Base-by-base conservation (phyloP, 2,113 vertebrate species). In the Larimichthys crocea region DNA sequence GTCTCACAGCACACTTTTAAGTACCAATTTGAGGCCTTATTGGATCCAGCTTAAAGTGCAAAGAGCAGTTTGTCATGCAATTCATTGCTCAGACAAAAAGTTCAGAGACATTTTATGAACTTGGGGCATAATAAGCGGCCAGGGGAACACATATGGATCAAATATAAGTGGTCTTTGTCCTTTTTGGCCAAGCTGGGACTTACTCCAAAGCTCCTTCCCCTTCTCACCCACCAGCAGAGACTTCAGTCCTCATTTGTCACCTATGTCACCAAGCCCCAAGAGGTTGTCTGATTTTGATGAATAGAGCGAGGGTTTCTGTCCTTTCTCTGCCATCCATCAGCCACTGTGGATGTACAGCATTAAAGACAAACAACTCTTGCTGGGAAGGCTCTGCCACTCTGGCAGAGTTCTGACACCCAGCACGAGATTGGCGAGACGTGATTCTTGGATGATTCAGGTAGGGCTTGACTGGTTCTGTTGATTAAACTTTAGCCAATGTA, bases 21-120 rank as follows among this genome's bases (percentile, higher is more conserved):
- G 90, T 74, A 89, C 79, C 91, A 93, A 91, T 94, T 90, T 92
- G 83, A 78, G 88, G 74, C 79, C 80, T 89, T 88, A 92, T 87
- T 91, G 90, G 92, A 87, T 79, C 77, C 55, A 29, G 86, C 66
- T 91, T 87, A 85, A 91, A 93, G 84, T 76, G 81, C 74, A 88
- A 83, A 88, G 85, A 92, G 83, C 79, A 62, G 91, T 95, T 91
- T 82, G 82, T 91, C 89, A 90, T 89, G 89, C 75, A 78, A 84
- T 89, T 88, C 86, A 76, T 78, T 81, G 82, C 76, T 81, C 35
- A 31, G 86, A 91, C 89, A 86, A 90, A 93, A 76, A 59, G 68
- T 78, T 89, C 74, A 74, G 62, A 71, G 67, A 53, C 57, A 59
- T 86, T 91, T 87, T 89, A 86, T 90, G 85, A 90, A 85, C 65